Base-by-base conservation (phyloP, 2,888 invertebrate genomes). In the Hirtodrosophila trivittata region DNA sequence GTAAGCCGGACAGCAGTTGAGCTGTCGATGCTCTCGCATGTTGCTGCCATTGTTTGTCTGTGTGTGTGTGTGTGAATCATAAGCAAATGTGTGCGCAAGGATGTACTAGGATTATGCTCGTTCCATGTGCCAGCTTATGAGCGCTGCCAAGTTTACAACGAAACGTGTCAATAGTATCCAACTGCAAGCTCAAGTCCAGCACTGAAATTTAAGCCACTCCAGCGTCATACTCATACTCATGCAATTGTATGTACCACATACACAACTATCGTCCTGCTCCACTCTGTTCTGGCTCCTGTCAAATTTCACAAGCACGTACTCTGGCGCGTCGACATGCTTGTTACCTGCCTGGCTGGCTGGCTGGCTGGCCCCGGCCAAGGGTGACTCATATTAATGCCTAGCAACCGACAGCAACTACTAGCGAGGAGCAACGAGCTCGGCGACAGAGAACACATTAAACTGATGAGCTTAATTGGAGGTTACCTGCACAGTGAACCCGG, bases 391-490 rank as follows among this genome's bases (percentile, higher is more conserved):
- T 83, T 83, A 86, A 83, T 86, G 77, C 66, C n/a, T 7, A 5
- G 28, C 28, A n/a, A 28, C 28, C 2, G 28, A 5, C n/a, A n/a
- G 5, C 28, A 5, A n/a, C 9, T 5, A 28, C 28, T 1, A 28
- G 28, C 52, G 57, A 52, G 55, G 41, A 33, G 16, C 18, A 32
- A 39, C 39, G 45, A 49, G 33, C 43, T 42, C 54, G 69, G 72
- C 68, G 83, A 77, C 80, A 63, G 67, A 66, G 75, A 74, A 60
- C 75, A 80, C 84, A 86, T 83, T 83, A 86, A 83, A 75, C 86
- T 86, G 83, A 83, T 86, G 86, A 86, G 86, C 83, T 83, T 83
- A 86, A 83, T 83, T 83, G 83, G 70, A 74, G 83, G 81, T 83
- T 83, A 84, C 78, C 75, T 74, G 66, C 72, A 65, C 60, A 59